phyloP scores from a whole-genome alignment of 2,113 vertebrate genomes.

The Marmota flaviventris region DNA sequence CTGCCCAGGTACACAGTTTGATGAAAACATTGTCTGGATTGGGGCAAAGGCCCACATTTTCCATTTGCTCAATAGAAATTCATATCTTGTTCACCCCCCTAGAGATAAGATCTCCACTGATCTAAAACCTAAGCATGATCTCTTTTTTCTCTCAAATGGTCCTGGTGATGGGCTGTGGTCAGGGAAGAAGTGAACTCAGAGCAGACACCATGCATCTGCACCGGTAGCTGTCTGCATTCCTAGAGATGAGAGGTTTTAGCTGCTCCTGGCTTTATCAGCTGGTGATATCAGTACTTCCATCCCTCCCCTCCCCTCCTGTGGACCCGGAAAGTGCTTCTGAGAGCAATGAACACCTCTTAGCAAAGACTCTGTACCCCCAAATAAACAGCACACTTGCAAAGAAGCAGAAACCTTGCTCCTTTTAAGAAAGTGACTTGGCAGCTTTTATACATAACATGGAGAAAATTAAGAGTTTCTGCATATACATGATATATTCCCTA shows the following conservation, averaged over 20 bases:
- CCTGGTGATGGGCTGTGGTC: conserved; percentile 60
- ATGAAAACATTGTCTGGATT: not conserved
- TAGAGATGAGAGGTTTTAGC: conserved; percentile 82
- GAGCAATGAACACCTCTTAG: conserved; percentile 69
- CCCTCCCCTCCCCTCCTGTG: conserved; percentile 71
- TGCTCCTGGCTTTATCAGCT: conserved; percentile 82
- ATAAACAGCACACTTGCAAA: conserved; percentile 73
- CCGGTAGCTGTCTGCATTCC: conserved; percentile 76
- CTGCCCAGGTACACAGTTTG: fast-evolving
- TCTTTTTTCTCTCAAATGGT: not conserved
- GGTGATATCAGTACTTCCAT: conserved; percentile 75
- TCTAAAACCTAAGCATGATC: not conserved
- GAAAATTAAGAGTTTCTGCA: conserved; percentile 16
- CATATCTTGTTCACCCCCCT: not conserved
- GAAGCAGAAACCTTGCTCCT: conserved; percentile 78
- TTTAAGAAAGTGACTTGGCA: conserved; percentile 83
- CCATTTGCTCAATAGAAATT: fast-evolving
- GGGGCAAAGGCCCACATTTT: not conserved
- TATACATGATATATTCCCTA: conserved; percentile 73
- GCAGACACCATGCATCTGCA: conserved; percentile 81
- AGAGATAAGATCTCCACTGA: fast-evolving
- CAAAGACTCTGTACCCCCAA: conserved; percentile 74
- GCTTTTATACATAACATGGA: conserved; percentile 79
- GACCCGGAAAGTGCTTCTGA: conserved; percentile 83
- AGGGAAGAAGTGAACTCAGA: conserved; percentile 72